Percentiles rank a stretch among this genome's conserved stretches.
Evolutionary conservation across 2,888 invertebrate species (phyloP).

Genomic region (Rhagonycha lutea): DNA sequence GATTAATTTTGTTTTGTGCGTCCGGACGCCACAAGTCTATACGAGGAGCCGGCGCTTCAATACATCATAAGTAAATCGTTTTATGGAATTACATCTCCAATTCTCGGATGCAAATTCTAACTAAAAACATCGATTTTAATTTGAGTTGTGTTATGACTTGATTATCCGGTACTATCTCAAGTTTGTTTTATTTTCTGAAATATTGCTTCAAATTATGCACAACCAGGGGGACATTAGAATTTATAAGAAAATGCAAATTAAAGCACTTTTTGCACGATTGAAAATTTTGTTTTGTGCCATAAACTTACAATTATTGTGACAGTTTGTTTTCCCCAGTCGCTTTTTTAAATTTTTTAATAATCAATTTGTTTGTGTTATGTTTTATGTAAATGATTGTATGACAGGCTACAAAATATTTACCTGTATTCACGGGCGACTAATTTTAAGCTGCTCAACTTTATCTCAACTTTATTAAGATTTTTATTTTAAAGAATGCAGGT

Average conservation of each 20-base stretch:
- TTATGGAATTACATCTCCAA: conserved; percentile 41
- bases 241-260: conserved; percentile 12
- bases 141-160: conserved; percentile 40
- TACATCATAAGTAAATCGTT: conserved; percentile 46
- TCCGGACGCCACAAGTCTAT: conserved; percentile 36
- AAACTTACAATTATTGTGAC: background rate
- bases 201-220: conserved; percentile 4
- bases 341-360: conserved; percentile 1
- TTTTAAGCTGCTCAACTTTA: background rate
- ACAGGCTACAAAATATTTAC: conserved; percentile 2
- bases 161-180: conserved; percentile 38
- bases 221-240: conserved; percentile 20
- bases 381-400: background rate
- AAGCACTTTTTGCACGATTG: background rate
- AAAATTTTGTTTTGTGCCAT: background rate
- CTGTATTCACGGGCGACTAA: background rate
- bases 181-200: conserved; percentile 30
- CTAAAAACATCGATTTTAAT: conserved; percentile 42
- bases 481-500: background rate
- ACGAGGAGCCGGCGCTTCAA: conserved; percentile 42
- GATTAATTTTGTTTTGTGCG: conserved; percentile 39
- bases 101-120: conserved; percentile 42
- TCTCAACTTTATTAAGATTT: background rate
- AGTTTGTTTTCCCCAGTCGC: background rate
- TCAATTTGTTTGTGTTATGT: background rate